phyloP scores from a whole-genome alignment of 2,113 vertebrate genomes.

The Desmodus rotundus region DNA sequence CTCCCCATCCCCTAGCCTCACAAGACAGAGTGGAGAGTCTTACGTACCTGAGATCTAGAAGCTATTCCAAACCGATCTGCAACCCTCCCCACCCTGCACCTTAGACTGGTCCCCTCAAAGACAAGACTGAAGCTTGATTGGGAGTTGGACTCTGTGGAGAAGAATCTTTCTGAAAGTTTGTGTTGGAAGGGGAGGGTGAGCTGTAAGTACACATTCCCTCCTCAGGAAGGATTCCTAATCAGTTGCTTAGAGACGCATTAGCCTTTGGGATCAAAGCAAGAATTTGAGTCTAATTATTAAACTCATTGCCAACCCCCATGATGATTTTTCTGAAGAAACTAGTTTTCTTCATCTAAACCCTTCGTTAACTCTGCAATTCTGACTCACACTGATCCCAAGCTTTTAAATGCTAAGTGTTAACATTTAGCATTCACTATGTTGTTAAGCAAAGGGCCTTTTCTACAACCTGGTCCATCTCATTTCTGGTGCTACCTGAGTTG shows the following conservation, averaged over 20 bases:
- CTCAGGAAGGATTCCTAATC: not conserved
- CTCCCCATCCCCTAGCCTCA: not conserved
- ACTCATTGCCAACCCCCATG: not conserved
- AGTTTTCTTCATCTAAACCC: slow-evolving; percentile 26
- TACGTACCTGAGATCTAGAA: not conserved
- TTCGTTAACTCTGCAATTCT: not conserved
- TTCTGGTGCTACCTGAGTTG: slow-evolving; percentile 76
- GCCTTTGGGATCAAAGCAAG: slow-evolving; percentile 6
- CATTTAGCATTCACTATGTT: slow-evolving; percentile 39
- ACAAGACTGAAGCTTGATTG: not conserved
- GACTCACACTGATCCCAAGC: not conserved
- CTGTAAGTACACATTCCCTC: not conserved
- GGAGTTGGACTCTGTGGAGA: not conserved
- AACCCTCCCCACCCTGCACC: not conserved
- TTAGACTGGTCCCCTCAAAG: not conserved
- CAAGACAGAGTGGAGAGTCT: not conserved
- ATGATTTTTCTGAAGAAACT: slow-evolving; percentile 18
- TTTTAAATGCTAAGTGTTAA: slow-evolving; percentile 43
- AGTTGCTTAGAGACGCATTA: not conserved
- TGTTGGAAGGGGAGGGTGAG: not conserved
- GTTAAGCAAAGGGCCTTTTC: slow-evolving; percentile 53
- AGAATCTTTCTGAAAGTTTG: not conserved
- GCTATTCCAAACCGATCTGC: not conserved
- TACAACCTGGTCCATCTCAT: not conserved
- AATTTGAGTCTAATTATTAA: slow-evolving; percentile 40